Conservation (phyloP, 2,888 invertebrate species). For the Archips xylosteana region DNA sequence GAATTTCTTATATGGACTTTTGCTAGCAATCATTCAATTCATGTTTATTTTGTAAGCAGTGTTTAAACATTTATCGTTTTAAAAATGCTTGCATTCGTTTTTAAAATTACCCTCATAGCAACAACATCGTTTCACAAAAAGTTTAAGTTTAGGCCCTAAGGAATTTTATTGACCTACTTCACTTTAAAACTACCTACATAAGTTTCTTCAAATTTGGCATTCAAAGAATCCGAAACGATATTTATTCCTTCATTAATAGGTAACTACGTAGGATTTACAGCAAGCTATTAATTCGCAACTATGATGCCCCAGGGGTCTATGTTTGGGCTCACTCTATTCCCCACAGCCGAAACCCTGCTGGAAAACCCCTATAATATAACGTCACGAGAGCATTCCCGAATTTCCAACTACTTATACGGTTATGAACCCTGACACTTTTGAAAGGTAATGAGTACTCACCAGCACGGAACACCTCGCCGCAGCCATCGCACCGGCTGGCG, state of each 20-base stretch:
- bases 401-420: neutral
- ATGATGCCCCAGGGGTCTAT: neutral
- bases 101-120: too few species aligned
- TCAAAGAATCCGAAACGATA: too few species aligned
- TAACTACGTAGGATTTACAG: neutral
- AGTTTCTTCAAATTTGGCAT: too few species aligned
- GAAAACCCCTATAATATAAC: neutral
- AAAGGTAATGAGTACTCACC: constrained; percentile 87
- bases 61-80: too few species aligned
- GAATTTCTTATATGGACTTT: neutral
- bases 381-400: neutral
- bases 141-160: too few species aligned
- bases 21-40: neutral
- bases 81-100: neutral
- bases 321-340: neutral
- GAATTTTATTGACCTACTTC: too few species aligned
- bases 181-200: too few species aligned
- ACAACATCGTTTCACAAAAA: too few species aligned
- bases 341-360: neutral
- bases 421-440: neutral
- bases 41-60: too few species aligned
- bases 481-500: constrained; percentile 99
- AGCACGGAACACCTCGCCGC: constrained; percentile 99
- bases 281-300: neutral
- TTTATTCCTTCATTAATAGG: too few species aligned